Base-by-base conservation (phyloP, 2,888 invertebrate genomes). In the Diadegma fenestrale region DNA sequence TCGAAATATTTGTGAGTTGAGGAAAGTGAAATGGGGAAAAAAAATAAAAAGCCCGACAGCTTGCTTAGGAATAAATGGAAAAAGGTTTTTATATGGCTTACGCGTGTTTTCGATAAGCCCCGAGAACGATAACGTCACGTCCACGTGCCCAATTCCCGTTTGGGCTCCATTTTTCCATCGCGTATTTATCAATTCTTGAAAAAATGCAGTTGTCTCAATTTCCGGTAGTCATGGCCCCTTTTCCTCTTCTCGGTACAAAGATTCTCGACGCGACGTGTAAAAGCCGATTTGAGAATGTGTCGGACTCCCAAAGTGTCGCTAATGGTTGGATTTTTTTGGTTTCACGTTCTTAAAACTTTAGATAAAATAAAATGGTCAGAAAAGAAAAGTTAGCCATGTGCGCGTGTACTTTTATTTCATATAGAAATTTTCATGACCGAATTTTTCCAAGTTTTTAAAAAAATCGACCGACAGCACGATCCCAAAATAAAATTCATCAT, bases 221-320 rank as follows among this genome's bases (percentile, higher is more conserved):
- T 92, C 91, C 89, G 89, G 89, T 88, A 79, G 83, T 72, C 84
- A 71, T 64, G 30, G 26, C 77, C 41, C 30, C 17, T 73, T 30
- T n/a, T 30, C 7, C 30, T 83, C 78, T 87, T 84, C 79, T 45
- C 61, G 26, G 7, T 54, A 30, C 63, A 76, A 75, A 75, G 41
- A 64, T 81, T 72, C 63, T 54, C 43, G 43, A 81, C 75, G 82
- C 76, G 75, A 33, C 69, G 87, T 79, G 88, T 75, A 81, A 80
- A 51, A 87, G 90, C 89, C 91, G 91, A 76, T 92, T 90, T 87
- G 86, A 79, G n/a, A 89, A 87, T 30, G 30, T 30, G 30, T 30
- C 89, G 82, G 89, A 91, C 89, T 87, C 84, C 84, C 63, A 68
- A 69, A 79, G 78, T 78, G 83, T 87, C 84, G 88, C 88, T 90